Evolutionary conservation across 2,888 invertebrate species (phyloP).

Genomic region (Boloria euphrosyne): DNA sequence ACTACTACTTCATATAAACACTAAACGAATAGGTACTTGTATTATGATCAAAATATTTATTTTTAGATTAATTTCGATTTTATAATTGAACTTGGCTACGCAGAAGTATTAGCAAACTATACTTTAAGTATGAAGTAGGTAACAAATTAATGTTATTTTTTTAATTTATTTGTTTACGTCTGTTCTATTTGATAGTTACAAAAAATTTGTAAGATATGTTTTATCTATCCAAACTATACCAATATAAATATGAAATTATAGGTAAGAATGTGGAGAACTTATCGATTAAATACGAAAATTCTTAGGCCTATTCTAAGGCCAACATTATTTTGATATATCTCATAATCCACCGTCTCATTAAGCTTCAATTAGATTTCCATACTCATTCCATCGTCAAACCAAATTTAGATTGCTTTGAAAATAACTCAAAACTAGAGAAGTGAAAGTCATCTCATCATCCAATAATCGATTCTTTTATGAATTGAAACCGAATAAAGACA

Average conservation of each 20-base stretch:
- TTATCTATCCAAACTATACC: not conserved
- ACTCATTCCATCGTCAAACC: conserved; percentile 19
- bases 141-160: too few species aligned
- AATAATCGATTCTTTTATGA: conserved; percentile 29
- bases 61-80: too few species aligned
- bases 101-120: too few species aligned
- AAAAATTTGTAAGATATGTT: not conserved
- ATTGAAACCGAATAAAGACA: conserved; percentile 18
- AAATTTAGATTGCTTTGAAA: conserved; percentile 28
- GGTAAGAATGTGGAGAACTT: conserved; percentile 28
- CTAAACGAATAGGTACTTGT: too few species aligned
- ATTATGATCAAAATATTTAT: too few species aligned
- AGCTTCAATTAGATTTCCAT: conserved; percentile 34
- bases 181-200: too few species aligned
- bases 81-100: too few species aligned
- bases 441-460: conserved; percentile 32
- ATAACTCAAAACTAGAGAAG: conserved; percentile 27
- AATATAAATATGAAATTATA: conserved; percentile 24
- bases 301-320: conserved; percentile 22
- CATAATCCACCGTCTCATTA: conserved; percentile 40
- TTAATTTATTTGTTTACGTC: too few species aligned
- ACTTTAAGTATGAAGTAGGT: too few species aligned
- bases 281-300: conserved; percentile 18
- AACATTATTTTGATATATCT: conserved; percentile 38
- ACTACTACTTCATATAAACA: too few species aligned